A percentile compares a stretch with the other conserved stretches of the same genome.
Conservation (phyloP, 2,797 vertebrate genomes). For the Acanthornis magna region DNA sequence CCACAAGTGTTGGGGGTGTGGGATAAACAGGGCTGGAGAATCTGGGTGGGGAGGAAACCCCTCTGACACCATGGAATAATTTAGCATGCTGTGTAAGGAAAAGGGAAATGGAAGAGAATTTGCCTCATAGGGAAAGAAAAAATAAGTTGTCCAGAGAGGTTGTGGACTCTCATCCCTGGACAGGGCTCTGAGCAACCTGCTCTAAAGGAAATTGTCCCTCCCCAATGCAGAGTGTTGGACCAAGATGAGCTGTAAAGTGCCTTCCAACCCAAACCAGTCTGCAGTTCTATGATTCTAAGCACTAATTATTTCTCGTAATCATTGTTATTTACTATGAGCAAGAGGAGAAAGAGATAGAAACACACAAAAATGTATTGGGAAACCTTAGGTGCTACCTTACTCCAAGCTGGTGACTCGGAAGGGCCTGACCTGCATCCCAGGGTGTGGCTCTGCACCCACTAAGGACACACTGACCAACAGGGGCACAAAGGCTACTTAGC, state of each 20-base stretch:
- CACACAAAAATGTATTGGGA: neutral
- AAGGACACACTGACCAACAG: too few species aligned
- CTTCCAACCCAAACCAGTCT: neutral
- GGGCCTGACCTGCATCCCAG: fast-evolving
- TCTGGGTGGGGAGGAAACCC: neutral
- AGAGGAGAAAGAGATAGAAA: neutral
- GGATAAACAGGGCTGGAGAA: too few species aligned
- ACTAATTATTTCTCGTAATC: neutral
- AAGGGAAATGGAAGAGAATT: neutral
- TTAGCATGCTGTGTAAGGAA: neutral
- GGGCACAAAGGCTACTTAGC: neutral
- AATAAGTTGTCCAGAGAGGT: neutral
- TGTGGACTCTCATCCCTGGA: neutral
- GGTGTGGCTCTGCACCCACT: neutral
- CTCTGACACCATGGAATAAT: neutral
- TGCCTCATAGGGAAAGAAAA: neutral
- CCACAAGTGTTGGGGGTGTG: neutral
- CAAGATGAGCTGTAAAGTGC: neutral
- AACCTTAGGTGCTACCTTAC: fast-evolving
- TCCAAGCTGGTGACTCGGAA: neutral
- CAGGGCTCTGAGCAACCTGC: neutral
- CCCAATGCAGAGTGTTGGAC: neutral
- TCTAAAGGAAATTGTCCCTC: neutral
- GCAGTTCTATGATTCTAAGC: neutral
- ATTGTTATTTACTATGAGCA: neutral